Base-by-base conservation (phyloP, 2,888 invertebrate species). In the Stramonita haemastoma region DNA sequence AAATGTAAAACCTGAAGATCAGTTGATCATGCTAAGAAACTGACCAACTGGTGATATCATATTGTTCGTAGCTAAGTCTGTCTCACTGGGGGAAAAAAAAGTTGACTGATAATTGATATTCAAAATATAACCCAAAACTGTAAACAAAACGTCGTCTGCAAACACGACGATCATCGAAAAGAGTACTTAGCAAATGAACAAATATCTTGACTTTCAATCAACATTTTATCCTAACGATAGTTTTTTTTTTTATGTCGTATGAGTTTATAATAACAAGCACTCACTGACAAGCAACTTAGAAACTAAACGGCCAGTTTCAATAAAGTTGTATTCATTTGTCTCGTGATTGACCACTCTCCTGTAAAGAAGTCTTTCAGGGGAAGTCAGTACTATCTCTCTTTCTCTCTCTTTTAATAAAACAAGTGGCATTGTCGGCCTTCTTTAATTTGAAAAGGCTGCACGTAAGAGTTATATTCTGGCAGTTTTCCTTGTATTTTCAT, bases 301-400 rank as follows among this genome's bases (percentile, higher is more conserved):
- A 22, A 4, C 32, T 19, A 29, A 17, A 17, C 32, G 19, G 32
- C 26, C 81, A 36, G 34, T 34, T 34, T 32, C 13, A 34, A 4
- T 19, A 17, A 85, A 85, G 60, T 85, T 85, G 29, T 56, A 85
- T 57, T 57, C 85, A 57, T 5, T 32, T 22, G 85, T 85, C 85
- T 85, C 85, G 85, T 85, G 85, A 85, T 85, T 29, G 85, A 57
- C 15, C n/a, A 85, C 85, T 85, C 85, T 85, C 85, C 13, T 85
- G 85, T 60, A 29, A 57, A 29, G 29, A 26, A 85, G 85, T 85
- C 60, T 19, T 46, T 29, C 57, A 85, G 36, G 85, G 60, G 85
- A 85, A 22, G n/a, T 79, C 15, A 79, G 2, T 79, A 66, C 26
- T 26, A 66, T 17, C 13, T 66, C 66, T 22, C 66, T 22, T 17